These are phyloP conservation scores for Neuroterus valhalla DNA, from an alignment of 1,140 invertebrate genomes.

Conservation along the genomic window DNA sequence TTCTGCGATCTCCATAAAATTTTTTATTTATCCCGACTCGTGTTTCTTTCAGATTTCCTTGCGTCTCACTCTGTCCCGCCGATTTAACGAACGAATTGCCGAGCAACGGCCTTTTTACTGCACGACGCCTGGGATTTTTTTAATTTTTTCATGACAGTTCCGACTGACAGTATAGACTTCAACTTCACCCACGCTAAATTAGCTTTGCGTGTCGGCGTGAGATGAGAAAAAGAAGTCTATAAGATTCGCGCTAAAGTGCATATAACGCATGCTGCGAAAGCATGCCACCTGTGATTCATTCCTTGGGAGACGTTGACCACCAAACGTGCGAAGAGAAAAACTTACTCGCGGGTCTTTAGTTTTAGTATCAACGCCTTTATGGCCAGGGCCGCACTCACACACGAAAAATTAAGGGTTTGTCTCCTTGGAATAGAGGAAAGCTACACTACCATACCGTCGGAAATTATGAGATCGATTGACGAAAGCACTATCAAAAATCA, in stretches of 20 bases:
- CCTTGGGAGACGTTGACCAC: conserved; percentile 22
- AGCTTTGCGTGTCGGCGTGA: conserved; percentile 21
- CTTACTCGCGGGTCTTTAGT: background rate
- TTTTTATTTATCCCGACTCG: conserved; percentile 22
- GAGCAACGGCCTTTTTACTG: conserved; percentile 27
- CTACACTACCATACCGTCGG: too few species aligned
- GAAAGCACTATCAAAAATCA: too few species aligned
- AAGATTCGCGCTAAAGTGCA: conserved; percentile 6
- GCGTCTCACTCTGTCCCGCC: background rate
- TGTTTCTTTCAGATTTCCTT: conserved; percentile 14
- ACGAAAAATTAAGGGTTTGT: too few species aligned
- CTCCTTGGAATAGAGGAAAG: too few species aligned
- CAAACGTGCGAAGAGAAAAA: conserved; percentile 17
- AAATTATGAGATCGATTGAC: too few species aligned
- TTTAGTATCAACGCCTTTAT: background rate
- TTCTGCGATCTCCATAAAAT: conserved; percentile 19
- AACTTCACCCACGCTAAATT: conserved; percentile 25
- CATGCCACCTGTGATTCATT: conserved; percentile 44
- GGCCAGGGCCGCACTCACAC: background rate
- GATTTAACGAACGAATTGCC: conserved; percentile 27
- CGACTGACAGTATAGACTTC: background rate
- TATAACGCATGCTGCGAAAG: conserved; percentile 11
- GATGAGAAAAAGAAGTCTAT: conserved; percentile 25
- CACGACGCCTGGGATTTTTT: conserved; percentile 11
- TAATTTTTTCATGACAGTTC: background rate